These are phyloP conservation scores for Champsocephalus esox DNA, from an alignment of 2,797 vertebrate genomes.

Conservation along the genomic window DNA sequence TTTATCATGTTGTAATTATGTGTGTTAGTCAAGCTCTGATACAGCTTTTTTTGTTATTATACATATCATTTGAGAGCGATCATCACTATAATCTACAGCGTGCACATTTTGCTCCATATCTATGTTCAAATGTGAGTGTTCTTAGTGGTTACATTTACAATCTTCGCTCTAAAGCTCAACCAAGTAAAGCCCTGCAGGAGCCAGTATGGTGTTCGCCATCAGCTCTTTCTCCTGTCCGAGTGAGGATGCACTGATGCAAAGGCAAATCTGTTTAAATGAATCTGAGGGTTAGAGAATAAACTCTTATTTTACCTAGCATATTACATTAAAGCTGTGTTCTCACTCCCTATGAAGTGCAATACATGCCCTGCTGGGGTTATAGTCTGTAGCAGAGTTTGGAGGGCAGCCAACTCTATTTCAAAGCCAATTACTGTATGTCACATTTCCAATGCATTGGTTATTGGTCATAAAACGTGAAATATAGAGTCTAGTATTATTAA, in stretches of 20 bases:
- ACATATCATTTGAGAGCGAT: neutral
- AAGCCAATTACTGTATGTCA: constrained; percentile 34
- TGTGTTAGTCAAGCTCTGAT: neutral
- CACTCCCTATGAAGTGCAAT: constrained; percentile 25
- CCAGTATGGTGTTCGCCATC: neutral
- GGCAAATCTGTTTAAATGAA: neutral
- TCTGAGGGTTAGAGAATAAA: constrained; percentile 5
- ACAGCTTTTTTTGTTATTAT: neutral
- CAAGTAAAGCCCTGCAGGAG: neutral
- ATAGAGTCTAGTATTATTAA: neutral
- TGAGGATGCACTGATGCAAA: neutral
- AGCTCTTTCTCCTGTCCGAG: neutral
- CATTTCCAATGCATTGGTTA: constrained; percentile 30
- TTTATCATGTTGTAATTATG: too few relatives aligned
- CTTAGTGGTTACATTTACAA: neutral
- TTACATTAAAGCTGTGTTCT: constrained; percentile 31
- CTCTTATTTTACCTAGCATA: neutral
- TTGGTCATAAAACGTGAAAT: neutral
- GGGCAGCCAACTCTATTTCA: constrained; percentile 26
- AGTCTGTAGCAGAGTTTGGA: constrained; percentile 32
- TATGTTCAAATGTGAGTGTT: neutral
- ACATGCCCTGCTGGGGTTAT: constrained; percentile 36
- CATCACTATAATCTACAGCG: neutral
- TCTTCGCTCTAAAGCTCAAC: neutral
- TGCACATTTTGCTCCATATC: neutral